Evolutionary conservation across 2,888 invertebrate species (phyloP), one percentile per base, ranked within the genome.

Genomic region (Lasioglossum pauxillum): DNA sequence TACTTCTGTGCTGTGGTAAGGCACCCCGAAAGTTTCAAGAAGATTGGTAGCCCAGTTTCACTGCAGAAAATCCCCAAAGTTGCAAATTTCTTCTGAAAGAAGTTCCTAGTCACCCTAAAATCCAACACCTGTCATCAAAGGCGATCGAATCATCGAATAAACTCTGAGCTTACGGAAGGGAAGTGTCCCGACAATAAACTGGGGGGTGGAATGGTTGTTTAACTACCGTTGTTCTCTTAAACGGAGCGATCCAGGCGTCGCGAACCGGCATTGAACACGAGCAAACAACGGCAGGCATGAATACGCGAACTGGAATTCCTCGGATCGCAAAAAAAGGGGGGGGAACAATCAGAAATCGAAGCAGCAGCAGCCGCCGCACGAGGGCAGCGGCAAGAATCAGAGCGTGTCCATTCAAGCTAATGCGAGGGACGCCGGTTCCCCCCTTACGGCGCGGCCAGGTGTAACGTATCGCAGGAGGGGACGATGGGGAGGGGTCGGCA

Each of bases 381-480:
- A 27, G 75, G 60, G 14, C n/a, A 12, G 10, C 57, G 49, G n/a
- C 64, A 74, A 79, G 60, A 79, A 79, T 79, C 79, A 74, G n/a
- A 60, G 79, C 74, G 60, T 64, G 74, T 64, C 46, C 79, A 64
- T 79, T 79, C 46, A 46, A 35, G 79, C 49, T 69, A 38, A 77
- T 64, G 57, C 44, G 31, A 60, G 71, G 46, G 12, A 38, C 64
- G 23, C 10, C 31, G 27, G 23, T 19, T 12, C 23, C 81, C 16
- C 16, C 46, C 38, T 49, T 53, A 16, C 49, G 2, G 53, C 53
- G 53, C 53, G 53, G 53, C n/a, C 77, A 77, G 67, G 82, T 57
- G 83, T 67, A 57, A 41, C 44, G 49, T 60, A 41, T 64, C 72
- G 76, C 67, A 73, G 23, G 31, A 77, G 73, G 71, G 82, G 83